Evolutionary conservation across 2,888 invertebrate species (phyloP), one percentile per base, ranked within the genome.

Genomic region (Coleophora deauratella): DNA sequence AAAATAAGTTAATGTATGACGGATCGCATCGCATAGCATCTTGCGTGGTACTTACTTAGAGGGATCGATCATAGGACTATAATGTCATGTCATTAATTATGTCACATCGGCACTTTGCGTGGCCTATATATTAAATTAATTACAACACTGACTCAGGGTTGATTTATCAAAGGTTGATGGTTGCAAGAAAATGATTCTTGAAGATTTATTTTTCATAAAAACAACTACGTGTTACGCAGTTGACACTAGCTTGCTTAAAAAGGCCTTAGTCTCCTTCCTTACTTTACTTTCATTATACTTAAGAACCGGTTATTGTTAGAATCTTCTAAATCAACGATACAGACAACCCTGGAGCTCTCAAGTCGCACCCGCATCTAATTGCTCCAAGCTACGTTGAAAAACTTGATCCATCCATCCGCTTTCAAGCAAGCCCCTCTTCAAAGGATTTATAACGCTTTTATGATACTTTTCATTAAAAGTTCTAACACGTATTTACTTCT

Each of bases 81-180:
- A 49, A 50, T 45, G 52, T 41, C 46, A 42, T 38, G n/a, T n/a
- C n/a, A n/a, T n/a, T n/a, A n/a, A 37, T 39, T 41, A 41, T 28
- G 28, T 35, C 9, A 35, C 40, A 41, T 47, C 40, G 48, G 44
- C 45, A 44, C 40, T 46, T 43, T 45, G 49, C 49, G 38, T 40
- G 52, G 45, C 55, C 58, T 55, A 59, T 64, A 56, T 64, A 56
- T 54, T 61, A 65, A 73, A 73, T 73, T 72, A 76, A 77, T 78
- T 72, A 68, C 53, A 53, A 47, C 45, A 21, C 21, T 52, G n/a
- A n/a, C n/a, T n/a, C n/a, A 52, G 59, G 62, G 65, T 61, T 69
- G 73, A 73, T 73, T 74, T 72, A 74, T n/a, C n/a, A n/a, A n/a
- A n/a, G n/a, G n/a, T n/a, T n/a, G n/a, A n/a, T n/a, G n/a, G n/a